Conservation (phyloP, 2,888 invertebrate species). For the Diogma glabrata region DNA sequence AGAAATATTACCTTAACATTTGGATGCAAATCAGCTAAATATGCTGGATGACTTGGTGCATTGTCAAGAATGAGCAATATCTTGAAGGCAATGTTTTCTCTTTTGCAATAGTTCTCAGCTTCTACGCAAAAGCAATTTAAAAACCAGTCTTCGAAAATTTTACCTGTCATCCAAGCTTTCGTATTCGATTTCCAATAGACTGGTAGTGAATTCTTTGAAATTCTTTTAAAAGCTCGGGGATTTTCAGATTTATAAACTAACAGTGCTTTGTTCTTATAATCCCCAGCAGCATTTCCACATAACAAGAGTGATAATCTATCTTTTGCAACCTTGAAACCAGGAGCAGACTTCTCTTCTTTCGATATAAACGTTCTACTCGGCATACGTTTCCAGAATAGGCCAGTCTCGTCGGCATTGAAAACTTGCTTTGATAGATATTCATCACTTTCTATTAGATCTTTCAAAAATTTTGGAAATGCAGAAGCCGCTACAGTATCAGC, state of each 20-base stretch:
- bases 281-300: no score
- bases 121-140: slow-evolving; percentile 18
- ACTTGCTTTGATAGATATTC: not conserved
- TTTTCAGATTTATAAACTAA: slow-evolving; percentile 20
- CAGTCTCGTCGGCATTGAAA: slow-evolving; percentile 18
- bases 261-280: no score
- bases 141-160: slow-evolving; percentile 21
- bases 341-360: slow-evolving; percentile 16
- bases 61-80: slow-evolving; percentile 18
- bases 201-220: slow-evolving; percentile 13
- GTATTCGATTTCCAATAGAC: slow-evolving; percentile 18
- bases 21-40: slow-evolving; percentile 11
- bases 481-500: slow-evolving; percentile 5
- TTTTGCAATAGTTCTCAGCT: no score
- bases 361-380: slow-evolving; percentile 3
- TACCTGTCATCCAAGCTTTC: slow-evolving; percentile 20
- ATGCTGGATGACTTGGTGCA: slow-evolving; percentile 15
- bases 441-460: slow-evolving; percentile 3
- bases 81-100: slow-evolving; percentile 15
- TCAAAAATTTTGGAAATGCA: not conserved
- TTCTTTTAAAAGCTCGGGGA: slow-evolving; percentile 19
- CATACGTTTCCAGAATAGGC: slow-evolving; percentile 15
- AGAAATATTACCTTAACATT: slow-evolving; percentile 14
- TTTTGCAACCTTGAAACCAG: slow-evolving; percentile 22
- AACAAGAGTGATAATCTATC: no score